phyloP scores from a whole-genome alignment of 2,888 invertebrate genomes.

The Ametastegia equiseti region DNA sequence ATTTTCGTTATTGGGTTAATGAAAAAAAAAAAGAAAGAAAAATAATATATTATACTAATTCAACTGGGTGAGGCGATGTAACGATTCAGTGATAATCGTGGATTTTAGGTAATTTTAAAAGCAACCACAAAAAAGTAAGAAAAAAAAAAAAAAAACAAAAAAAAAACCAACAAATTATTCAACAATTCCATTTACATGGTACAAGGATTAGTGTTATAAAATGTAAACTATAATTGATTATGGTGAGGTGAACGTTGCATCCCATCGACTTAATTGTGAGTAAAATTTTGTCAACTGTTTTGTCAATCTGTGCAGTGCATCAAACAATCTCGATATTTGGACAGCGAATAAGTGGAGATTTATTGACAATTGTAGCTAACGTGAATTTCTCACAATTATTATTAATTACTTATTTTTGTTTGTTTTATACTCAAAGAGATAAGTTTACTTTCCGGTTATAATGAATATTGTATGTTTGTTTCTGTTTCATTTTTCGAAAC shows the following conservation, averaged over 20 bases:
- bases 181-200: background rate
- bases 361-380: background rate
- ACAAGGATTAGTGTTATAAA: background rate
- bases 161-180: background rate
- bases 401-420: background rate
- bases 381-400: no score
- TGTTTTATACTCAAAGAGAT: background rate
- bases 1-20: no score
- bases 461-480: background rate
- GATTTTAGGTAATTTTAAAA: conserved; percentile 9
- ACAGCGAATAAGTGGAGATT: background rate
- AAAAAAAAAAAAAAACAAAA: no score
- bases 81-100: background rate
- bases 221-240: background rate
- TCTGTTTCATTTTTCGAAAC: background rate
- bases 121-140: no score
- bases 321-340: background rate
- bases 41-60: background rate
- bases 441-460: background rate
- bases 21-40: background rate
- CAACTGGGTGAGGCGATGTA: background rate
- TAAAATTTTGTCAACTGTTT: conserved; percentile 14
- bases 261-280: background rate
- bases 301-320: background rate
- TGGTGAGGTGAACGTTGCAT: background rate